Base-by-base conservation (phyloP, 2,888 invertebrate genomes). In the Campoplex capitator region DNA sequence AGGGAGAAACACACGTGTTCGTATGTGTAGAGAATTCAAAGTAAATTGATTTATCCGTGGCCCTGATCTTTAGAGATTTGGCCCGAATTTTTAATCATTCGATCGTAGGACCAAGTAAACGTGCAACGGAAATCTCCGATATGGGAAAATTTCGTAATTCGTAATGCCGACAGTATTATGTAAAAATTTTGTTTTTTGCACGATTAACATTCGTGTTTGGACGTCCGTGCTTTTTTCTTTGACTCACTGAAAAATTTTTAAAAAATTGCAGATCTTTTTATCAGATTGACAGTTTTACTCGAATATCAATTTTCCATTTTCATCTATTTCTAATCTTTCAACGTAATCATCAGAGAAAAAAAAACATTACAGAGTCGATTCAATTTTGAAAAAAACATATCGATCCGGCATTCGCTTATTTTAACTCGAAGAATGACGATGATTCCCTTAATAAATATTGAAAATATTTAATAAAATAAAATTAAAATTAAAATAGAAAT, bases 31-130 rank as follows among this genome's bases (percentile, higher is more conserved):
- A 51, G 28, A 48, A 42, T 45, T 38, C 23, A 1, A 45, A 65
- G 28, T 35, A 42, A 16, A 28, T 65, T 18, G 67, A 83, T 75
- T 83, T 32, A 28, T 51, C 54, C n/a, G 45, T 35, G 35, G 54
- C 73, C 48, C 18, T 51, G 18, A 18, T 28, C 32, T 13, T 32
- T 32, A 0, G 32, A 16, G 58, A 58, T 58, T 28, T 9, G 28
- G 58, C 58, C 58, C 13, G 58, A 58, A 13, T 58, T 58, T 58
- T 58, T 1, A 16, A 13, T 58, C 13, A 28, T 58, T 28, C 23
- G 23, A 23, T 56, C 56, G 23, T 56, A 9, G 3, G 1, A 56
- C 23, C 23, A n/a, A 28, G 8, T 11, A 16, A 62, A 32, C 16
- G 2, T 32, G 6, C 32, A 62, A 16, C 32, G 6, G 16, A 6